These are phyloP conservation scores for Cyprinodon tularosa DNA, from an alignment of 2,113 vertebrate genomes.

Conservation along the genomic window DNA sequence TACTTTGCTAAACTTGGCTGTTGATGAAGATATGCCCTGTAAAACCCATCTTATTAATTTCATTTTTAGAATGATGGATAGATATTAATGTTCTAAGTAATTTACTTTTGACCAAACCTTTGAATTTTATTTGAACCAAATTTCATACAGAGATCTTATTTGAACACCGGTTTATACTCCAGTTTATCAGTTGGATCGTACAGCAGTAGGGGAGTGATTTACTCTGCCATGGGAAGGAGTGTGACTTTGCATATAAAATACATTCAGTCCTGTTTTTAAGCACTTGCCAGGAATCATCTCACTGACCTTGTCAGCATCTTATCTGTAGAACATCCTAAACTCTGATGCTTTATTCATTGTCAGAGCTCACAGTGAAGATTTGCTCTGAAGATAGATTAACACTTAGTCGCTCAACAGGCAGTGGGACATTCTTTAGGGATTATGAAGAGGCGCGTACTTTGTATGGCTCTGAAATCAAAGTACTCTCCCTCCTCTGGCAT, in stretches of 20 bases:
- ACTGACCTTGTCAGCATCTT: slow-evolving; percentile 58
- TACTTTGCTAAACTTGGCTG: not conserved
- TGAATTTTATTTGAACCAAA: not conserved
- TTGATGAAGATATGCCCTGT: not conserved
- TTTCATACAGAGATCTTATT: slow-evolving; percentile 7
- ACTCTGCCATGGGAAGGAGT: not conserved
- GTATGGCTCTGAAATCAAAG: slow-evolving; percentile 43
- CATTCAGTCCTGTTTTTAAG: slow-evolving; percentile 44
- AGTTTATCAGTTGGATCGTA: not conserved
- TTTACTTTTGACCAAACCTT: not conserved
- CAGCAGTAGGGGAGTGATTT: not conserved
- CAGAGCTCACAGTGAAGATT: slow-evolving; percentile 45
- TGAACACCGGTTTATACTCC: slow-evolving; percentile 18
- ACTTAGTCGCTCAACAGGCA: slow-evolving; percentile 36
- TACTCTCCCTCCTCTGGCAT: slow-evolving; percentile 40
- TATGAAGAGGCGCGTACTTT: slow-evolving; percentile 50
- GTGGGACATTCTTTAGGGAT: slow-evolving; percentile 40
- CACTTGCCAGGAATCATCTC: slow-evolving; percentile 29
- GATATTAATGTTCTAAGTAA: not conserved
- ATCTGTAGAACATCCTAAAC: slow-evolving; percentile 46
- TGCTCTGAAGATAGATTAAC: slow-evolving; percentile 53
- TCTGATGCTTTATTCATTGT: slow-evolving; percentile 49
- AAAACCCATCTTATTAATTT: not conserved
- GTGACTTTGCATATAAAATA: slow-evolving; percentile 7
- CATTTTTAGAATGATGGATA: not conserved